Evolutionary conservation across 2,113 vertebrate genomes (phyloP).

Genomic region (Uria lomvia): DNA sequence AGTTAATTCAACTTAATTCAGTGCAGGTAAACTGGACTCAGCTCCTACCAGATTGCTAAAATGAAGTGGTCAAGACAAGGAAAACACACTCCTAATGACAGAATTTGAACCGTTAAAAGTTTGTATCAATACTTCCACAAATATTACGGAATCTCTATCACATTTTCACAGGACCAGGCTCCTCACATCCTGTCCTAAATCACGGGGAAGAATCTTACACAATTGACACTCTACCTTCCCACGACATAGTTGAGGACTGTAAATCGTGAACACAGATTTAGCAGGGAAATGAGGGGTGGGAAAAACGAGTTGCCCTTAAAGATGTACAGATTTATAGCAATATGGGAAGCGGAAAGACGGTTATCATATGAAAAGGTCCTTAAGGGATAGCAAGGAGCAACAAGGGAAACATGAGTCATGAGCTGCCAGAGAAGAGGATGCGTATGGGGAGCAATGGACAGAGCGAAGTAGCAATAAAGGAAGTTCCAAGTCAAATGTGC

Average conservation of each 20-base stretch:
- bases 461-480: slow-evolving; percentile 63
- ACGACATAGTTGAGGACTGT: background rate
- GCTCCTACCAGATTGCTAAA: background rate
- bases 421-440: slow-evolving; percentile 53
- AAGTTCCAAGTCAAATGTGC: slow-evolving; percentile 39
- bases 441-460: slow-evolving; percentile 30
- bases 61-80: background rate
- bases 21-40: background rate
- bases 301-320: slow-evolving; percentile 28
- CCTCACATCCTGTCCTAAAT: slow-evolving; percentile 49
- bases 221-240: slow-evolving; percentile 17
- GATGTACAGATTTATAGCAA: slow-evolving; percentile 42
- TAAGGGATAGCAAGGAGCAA: background rate
- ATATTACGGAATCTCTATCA: background rate
- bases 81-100: background rate
- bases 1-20: background rate
- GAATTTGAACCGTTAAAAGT: background rate
- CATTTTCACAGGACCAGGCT: background rate
- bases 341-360: slow-evolving; percentile 23
- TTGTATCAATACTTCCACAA: background rate
- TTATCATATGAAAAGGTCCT: slow-evolving; percentile 26
- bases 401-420: slow-evolving; percentile 44
- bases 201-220: background rate
- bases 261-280: background rate
- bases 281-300: slow-evolving; percentile 17